Evolutionary conservation across 2,888 invertebrate genomes (phyloP).

Genomic region (Thalpophila matura): DNA sequence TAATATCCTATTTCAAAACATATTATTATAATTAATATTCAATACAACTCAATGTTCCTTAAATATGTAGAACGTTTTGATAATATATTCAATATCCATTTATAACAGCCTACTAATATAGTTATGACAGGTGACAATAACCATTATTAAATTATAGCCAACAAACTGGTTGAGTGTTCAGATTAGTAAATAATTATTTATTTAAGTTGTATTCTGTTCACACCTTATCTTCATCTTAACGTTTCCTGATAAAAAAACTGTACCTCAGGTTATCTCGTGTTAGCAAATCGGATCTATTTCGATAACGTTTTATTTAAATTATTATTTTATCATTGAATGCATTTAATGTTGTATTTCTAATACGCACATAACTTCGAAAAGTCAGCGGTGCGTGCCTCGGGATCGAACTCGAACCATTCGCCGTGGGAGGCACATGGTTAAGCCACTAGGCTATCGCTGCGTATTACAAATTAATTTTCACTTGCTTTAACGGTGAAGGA

Average conservation of each 20-base stretch:
- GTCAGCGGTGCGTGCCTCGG: too few relatives aligned
- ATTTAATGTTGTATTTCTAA: background rate
- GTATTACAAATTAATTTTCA: too few relatives aligned
- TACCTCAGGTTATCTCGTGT: background rate
- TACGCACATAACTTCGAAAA: too few relatives aligned
- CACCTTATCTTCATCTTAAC: conserved; percentile 20
- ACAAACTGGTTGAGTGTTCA: conserved; percentile 20
- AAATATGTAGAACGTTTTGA: conserved; percentile 18
- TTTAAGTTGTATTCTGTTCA: conserved; percentile 30
- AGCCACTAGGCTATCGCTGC: too few relatives aligned
- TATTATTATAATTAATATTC: too few relatives aligned
- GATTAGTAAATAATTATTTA: conserved; percentile 27
- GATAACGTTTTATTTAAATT: background rate
- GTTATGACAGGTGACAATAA: conserved; percentile 20
- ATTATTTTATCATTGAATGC: background rate
- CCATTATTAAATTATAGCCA: conserved; percentile 12
- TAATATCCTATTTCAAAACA: too few relatives aligned
- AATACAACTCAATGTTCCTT: conserved; percentile 4
- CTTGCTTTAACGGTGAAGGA: too few relatives aligned
- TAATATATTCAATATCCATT: conserved; percentile 22
- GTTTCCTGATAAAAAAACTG: conserved; percentile 22
- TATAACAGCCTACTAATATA: conserved; percentile 4
- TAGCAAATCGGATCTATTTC: background rate
- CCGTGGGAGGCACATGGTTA: too few relatives aligned
- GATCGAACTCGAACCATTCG: too few relatives aligned